Base-by-base conservation (phyloP, 2,113 vertebrate genomes). In the Blennius ocellaris region DNA sequence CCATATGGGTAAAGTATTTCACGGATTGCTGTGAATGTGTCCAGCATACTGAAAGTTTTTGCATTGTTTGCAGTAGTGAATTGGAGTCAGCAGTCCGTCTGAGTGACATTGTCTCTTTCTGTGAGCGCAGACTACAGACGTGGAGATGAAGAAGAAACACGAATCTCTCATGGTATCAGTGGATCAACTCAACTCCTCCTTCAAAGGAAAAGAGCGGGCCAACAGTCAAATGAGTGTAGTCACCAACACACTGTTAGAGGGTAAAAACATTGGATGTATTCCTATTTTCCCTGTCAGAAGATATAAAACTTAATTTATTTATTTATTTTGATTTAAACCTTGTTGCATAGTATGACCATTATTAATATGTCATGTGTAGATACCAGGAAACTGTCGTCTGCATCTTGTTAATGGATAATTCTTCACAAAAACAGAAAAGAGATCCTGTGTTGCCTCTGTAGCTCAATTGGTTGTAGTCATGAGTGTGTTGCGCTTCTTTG, bases 81-180 rank as follows among this genome's bases (percentile, higher is more conserved):
- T 59, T 63, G 14, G 55, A 73, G 7, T 59, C 16, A 51, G 47
- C 40, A 5, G 12, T 15, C 11, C 70, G 52, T 66, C 57, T 82
- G 48, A 82, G 63, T 80, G 70, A 80, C 52, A 55, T 74, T 55
- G 17, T 76, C 69, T 81, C 40, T 79, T 63, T 78, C 67, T 87
- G 66, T 80, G 82, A 87, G 92, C 93, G 93, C 94, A 94, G 56
- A 96, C 96, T 3, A 98, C 97, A 1, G 98, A 99, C 21, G 93
- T 97, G 11, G 97, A 98, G 68, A 93, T 96, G 3, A 96, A 97
- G 90, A 97, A 97, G 94, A 99, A 97, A 83, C 96, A 96, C 55
- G 97, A 96, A 41, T 99, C 98, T 6, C 96, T 98, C 6, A 87
- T 99, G 93, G 97, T 99, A 56, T 99, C 98, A 0, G 97, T 99